These are phyloP conservation scores for Stegana nigrithorax DNA, from an alignment of 2,888 invertebrate genomes.

Conservation along the genomic window DNA sequence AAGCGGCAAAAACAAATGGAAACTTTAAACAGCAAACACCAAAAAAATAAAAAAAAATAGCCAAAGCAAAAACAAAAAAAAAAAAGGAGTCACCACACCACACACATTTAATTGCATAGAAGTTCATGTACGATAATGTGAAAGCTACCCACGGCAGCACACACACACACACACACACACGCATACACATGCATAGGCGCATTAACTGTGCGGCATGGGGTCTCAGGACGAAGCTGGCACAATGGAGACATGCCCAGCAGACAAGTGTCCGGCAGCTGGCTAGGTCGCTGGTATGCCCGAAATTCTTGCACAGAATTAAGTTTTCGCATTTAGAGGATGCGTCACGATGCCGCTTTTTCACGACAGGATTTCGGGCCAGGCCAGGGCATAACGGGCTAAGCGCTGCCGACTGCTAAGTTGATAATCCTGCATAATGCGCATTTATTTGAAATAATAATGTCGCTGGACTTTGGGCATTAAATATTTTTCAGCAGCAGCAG, in stretches of 20 bases:
- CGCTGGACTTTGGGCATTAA: conserved; percentile 46
- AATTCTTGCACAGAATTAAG: conserved; percentile 48
- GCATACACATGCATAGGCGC: no score
- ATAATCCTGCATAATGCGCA: conserved; percentile 64
- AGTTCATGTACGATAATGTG: conserved; percentile 46
- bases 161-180: conserved; percentile 7
- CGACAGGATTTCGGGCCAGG: conserved; percentile 9
- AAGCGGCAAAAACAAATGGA: neutral
- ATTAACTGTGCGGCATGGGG: no score
- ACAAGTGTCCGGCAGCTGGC: conserved; percentile 33
- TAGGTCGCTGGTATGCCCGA: conserved; percentile 26
- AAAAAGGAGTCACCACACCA: neutral
- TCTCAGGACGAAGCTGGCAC: neutral
- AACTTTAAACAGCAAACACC: neutral
- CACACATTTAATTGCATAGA: conserved; percentile 50
- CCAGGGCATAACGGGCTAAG: no score
- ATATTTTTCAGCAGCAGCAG: conserved; percentile 38
- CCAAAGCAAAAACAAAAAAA: conserved; percentile 4
- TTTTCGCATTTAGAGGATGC: conserved; percentile 50
- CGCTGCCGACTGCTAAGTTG: conserved; percentile 46
- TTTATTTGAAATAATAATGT: conserved; percentile 65
- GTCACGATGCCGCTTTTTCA: neutral
- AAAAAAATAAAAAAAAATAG: no score
- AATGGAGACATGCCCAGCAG: neutral
- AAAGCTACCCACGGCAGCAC: no score